Conservation (phyloP, 2,113 vertebrate species). For the Meleagris gallopavo region DNA sequence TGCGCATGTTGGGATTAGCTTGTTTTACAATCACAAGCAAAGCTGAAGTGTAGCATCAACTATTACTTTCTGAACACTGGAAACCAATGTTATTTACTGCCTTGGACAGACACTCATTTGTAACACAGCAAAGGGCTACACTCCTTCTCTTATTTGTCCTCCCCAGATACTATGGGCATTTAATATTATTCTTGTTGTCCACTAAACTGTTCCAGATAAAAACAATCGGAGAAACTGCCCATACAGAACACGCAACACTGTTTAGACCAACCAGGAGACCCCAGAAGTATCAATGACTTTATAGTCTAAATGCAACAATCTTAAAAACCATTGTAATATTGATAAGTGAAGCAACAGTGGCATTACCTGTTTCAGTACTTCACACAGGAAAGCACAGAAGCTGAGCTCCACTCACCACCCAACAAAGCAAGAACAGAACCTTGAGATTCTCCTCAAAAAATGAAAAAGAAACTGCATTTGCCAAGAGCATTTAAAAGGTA, state of each 20-base stretch:
- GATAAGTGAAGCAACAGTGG: neutral
- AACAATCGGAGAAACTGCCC: neutral
- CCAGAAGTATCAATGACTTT: neutral
- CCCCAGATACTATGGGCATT: neutral
- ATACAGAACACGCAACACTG: neutral
- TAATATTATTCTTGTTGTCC: neutral
- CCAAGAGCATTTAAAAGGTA: neutral
- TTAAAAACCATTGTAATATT: neutral
- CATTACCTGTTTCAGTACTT: neutral
- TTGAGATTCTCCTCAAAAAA: neutral
- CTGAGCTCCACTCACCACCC: neutral
- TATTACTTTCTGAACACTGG: neutral
- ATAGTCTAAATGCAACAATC: neutral
- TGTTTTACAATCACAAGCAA: neutral
- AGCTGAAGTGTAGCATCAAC: neutral
- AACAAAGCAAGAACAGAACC: neutral
- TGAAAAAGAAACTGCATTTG: neutral
- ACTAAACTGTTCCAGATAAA: neutral
- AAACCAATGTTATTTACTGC: neutral
- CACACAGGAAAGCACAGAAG: neutral
- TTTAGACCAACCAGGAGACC: neutral
- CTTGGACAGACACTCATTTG: rapidly evolving
- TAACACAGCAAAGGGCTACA: neutral
- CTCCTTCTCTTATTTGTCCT: rapidly evolving
- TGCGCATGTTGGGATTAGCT: neutral